Evolutionary conservation across 2,888 invertebrate species (phyloP).

Genomic region (Scotopteryx bipunctaria): DNA sequence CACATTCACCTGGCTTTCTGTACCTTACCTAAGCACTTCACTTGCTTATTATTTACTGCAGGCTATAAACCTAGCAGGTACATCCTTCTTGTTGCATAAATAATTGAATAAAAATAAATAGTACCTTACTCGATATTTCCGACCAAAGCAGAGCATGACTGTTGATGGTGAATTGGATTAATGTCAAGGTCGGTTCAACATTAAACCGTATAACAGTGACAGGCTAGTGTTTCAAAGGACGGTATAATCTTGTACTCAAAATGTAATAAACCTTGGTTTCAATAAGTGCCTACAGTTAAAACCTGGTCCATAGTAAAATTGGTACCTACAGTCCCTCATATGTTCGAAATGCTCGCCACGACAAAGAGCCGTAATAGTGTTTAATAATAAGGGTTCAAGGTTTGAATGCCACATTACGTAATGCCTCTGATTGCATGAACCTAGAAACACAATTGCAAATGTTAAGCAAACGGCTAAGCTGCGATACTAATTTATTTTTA

Average conservation of each 20-base stretch:
- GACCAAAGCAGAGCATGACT: background rate
- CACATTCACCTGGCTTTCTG: slow-evolving; percentile 1
- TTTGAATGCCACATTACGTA: no score
- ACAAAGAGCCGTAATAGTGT: no score
- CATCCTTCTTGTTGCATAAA: no score
- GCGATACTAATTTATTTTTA: slow-evolving; percentile 3
- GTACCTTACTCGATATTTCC: background rate
- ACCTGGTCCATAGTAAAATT: slow-evolving; percentile 8
- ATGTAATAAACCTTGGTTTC: slow-evolving; percentile 34
- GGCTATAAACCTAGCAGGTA: no score
- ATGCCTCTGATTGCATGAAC: no score
- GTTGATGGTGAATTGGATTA: slow-evolving; percentile 5
- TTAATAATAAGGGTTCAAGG: no score
- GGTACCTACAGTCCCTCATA: background rate
- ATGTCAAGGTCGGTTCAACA: slow-evolving; percentile 22
- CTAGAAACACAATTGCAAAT: no score
- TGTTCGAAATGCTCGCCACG: no score
- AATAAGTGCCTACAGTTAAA: slow-evolving; percentile 9
- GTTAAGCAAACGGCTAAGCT: background rate
- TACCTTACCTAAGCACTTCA: no score
- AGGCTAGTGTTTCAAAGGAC: slow-evolving; percentile 29
- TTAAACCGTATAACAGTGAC: slow-evolving; percentile 25
- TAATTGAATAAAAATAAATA: background rate
- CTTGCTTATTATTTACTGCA: no score
- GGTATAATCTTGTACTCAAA: slow-evolving; percentile 27